Evolutionary conservation across 2,113 vertebrate genomes (phyloP).

Genomic region (Antechinus stuartii): DNA sequence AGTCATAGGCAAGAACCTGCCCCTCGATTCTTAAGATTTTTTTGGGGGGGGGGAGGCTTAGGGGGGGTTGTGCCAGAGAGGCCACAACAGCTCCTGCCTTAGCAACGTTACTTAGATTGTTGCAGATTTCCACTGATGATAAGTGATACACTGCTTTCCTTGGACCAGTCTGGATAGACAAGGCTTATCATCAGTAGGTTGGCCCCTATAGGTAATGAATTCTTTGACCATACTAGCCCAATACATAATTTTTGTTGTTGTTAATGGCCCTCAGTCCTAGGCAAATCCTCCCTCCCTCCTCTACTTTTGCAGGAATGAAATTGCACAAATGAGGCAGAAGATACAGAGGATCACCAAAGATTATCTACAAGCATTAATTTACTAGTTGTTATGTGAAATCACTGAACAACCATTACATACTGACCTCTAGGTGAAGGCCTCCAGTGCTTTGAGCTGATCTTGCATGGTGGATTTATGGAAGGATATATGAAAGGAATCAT

Average conservation of each 20-base stretch:
- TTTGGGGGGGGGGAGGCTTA: too few relatives aligned
- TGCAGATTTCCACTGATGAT: neutral
- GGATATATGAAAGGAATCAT: neutral
- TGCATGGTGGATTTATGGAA: neutral
- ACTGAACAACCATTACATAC: neutral
- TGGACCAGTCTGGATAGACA: neutral
- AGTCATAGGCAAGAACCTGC: neutral
- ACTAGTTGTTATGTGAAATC: neutral
- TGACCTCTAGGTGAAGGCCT: neutral
- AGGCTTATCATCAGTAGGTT: neutral
- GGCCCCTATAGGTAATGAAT: neutral
- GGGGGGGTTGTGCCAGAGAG: too few relatives aligned
- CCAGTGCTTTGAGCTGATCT: neutral
- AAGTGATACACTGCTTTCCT: neutral
- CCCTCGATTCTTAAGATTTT: neutral
- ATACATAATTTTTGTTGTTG: neutral
- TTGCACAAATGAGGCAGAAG: neutral
- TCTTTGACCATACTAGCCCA: neutral
- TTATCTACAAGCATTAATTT: neutral
- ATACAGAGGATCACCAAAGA: neutral
- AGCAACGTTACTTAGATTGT: too few relatives aligned
- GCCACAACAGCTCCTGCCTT: too few relatives aligned
- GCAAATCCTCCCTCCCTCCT: neutral
- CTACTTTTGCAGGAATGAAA: neutral
- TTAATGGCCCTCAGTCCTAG: neutral